Conservation (phyloP, 1,140 invertebrate genomes). For the Oncopodura yosiiana region DNA sequence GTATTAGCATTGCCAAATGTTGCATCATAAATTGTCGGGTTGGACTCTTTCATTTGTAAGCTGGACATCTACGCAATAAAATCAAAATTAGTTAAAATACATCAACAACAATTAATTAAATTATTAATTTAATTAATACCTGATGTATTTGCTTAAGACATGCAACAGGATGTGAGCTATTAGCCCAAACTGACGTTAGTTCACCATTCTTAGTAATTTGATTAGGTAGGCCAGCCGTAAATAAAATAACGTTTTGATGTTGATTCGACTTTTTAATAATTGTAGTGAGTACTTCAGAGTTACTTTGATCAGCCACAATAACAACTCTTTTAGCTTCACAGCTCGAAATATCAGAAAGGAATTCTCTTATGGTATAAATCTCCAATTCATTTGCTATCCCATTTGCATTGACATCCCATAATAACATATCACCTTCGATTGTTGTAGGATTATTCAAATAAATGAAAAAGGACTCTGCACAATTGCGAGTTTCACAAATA, state of each 20-base stretch:
- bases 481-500: constrained; percentile 43
- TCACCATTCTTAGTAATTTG: constrained; percentile 41
- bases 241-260: constrained; percentile 42
- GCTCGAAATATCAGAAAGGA: constrained; percentile 42
- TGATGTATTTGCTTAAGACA: constrained; percentile 41
- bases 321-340: constrained; percentile 45
- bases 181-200: constrained; percentile 41
- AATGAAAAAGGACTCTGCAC: constrained; percentile 46
- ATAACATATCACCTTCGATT: constrained; percentile 43
- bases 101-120: constrained; percentile 4
- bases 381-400: constrained; percentile 44
- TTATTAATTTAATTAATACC: constrained; percentile 35
- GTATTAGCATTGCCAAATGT: constrained; percentile 31
- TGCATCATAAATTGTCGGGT: constrained; percentile 36
- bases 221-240: constrained; percentile 38
- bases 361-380: constrained; percentile 43
- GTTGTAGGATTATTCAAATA: constrained; percentile 46
- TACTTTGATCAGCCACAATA: constrained; percentile 46
- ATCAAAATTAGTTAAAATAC: too few relatives aligned
- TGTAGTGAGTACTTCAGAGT: constrained; percentile 41
- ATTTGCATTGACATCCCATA: constrained; percentile 47
- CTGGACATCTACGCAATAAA: constrained; percentile 37
- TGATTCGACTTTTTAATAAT: constrained; percentile 37
- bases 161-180: constrained; percentile 37
- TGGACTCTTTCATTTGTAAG: constrained; percentile 37